phyloP scores from a whole-genome alignment of 2,113 vertebrate species.

The Thunnus maccoyii region DNA sequence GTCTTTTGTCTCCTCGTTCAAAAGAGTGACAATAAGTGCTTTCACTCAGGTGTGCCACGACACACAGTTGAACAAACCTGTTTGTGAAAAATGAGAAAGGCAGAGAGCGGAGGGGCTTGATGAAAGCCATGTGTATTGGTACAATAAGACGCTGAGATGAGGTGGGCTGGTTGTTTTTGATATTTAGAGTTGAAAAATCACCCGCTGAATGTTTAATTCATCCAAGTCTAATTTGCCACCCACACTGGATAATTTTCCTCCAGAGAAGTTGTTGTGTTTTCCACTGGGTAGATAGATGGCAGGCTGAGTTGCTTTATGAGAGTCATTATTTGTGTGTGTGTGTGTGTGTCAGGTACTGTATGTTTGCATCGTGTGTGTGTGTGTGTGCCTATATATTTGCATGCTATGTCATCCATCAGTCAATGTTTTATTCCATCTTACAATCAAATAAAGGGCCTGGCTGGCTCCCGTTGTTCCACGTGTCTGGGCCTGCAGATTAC shows the following conservation, averaged over 20 bases:
- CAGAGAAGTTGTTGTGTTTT: conserved; percentile 31
- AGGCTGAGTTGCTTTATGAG: conserved; percentile 25
- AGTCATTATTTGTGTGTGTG: conserved; percentile 35
- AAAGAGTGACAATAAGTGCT: conserved; percentile 10
- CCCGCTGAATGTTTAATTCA: conserved; percentile 32
- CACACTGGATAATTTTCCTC: conserved; percentile 37
- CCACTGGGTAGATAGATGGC: conserved; percentile 14
- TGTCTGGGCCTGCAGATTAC: conserved; percentile 67
- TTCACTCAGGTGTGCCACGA: conserved; percentile 41
- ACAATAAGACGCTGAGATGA: conserved; percentile 21
- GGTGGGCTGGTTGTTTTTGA: conserved; percentile 19
- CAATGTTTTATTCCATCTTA: conserved; percentile 46
- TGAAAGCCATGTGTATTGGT: conserved; percentile 12
- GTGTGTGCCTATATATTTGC: conserved; percentile 34
- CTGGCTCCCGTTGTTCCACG: conserved; percentile 45
- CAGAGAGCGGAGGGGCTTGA: conserved; percentile 18
- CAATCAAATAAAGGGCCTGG: conserved; percentile 49
- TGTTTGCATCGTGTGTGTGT: not conserved
- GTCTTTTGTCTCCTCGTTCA: conserved; percentile 37
- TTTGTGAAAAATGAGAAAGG: conserved; percentile 39
- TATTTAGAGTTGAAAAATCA: conserved; percentile 30
- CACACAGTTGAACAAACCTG: conserved; percentile 36
- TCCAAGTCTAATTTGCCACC: conserved; percentile 38
- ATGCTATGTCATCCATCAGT: conserved; percentile 20
- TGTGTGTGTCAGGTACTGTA: conserved; percentile 8